A percentile compares a stretch with the other conserved stretches of the same genome.
These are phyloP conservation scores for Phaenicophaeus curvirostris DNA, from an alignment of 2,797 vertebrate genomes.

Conservation along the genomic window DNA sequence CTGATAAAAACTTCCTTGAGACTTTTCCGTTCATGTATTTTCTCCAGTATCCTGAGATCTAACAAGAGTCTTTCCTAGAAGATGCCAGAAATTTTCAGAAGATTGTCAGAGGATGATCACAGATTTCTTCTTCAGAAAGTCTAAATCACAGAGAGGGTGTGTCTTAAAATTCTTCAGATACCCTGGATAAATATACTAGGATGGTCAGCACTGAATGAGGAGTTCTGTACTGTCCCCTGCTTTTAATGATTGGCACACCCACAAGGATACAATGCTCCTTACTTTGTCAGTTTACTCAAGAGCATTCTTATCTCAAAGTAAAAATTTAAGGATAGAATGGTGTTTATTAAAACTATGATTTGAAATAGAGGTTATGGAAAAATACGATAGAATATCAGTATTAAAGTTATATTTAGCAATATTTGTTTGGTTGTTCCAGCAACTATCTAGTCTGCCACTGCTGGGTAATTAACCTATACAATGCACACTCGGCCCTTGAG, in stretches of 20 bases:
- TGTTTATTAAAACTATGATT: slow-evolving; percentile 10
- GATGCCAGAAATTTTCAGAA: not conserved
- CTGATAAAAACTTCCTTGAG: not conserved
- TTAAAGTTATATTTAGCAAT: not conserved
- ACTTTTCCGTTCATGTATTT: not conserved
- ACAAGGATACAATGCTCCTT: not conserved
- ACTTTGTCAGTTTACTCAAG: not conserved
- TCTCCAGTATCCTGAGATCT: not conserved
- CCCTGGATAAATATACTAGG: not conserved
- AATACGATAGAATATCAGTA: not conserved
- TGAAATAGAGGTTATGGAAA: not conserved
- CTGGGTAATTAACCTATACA: not conserved
- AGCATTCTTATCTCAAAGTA: slow-evolving; percentile 1
- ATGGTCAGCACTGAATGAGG: not conserved
- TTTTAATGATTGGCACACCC: not conserved
- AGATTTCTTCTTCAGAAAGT: not conserved
- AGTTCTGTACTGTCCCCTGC: not conserved
- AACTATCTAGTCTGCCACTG: not conserved
- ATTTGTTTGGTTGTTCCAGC: not conserved
- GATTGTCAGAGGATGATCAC: not conserved
- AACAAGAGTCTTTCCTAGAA: not conserved
- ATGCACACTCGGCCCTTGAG: not conserved
- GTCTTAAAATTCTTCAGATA: not conserved
- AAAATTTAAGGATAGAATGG: slow-evolving; percentile 2
- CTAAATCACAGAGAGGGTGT: not conserved